Evolutionary conservation across 1,140 invertebrate genomes (phyloP).

Genomic region (Dendroctonus valens): DNA sequence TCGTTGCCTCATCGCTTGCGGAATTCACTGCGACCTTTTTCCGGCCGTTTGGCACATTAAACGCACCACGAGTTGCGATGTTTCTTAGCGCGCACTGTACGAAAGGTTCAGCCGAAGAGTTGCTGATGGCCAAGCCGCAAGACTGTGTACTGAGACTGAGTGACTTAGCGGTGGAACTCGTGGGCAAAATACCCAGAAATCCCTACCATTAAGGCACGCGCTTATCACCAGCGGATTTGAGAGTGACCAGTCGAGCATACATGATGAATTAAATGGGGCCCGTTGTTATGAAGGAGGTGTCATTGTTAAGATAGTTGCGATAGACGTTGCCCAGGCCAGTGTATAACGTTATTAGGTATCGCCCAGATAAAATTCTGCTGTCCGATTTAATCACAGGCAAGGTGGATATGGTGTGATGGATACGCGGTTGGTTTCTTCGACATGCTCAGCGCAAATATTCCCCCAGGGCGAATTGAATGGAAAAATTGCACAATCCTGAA

Average conservation of each 20-base stretch:
- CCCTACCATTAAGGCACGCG: constrained; percentile 38
- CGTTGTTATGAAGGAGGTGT: constrained; percentile 41
- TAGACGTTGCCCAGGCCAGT: constrained; percentile 12
- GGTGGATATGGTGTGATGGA: constrained; percentile 14
- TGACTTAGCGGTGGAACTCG: constrained; percentile 27
- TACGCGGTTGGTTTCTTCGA: background rate
- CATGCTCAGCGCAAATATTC: background rate
- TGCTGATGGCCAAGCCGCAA: too few species aligned
- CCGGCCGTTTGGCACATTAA: too few species aligned
- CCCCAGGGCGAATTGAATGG: too few species aligned
- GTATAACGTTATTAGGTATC: constrained; percentile 13
- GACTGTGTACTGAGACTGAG: constrained; percentile 10
- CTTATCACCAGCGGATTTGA: constrained; percentile 27
- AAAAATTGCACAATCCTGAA: too few species aligned
- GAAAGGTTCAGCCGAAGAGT: too few species aligned
- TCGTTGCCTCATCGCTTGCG: too few species aligned
- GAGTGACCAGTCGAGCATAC: constrained; percentile 38
- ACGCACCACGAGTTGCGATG: too few species aligned
- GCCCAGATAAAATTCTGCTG: constrained; percentile 10
- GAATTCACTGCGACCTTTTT: too few species aligned
- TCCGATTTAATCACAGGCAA: constrained; percentile 15
- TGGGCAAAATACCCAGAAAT: constrained; percentile 34
- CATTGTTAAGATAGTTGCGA: constrained; percentile 28
- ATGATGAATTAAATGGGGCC: constrained; percentile 44
- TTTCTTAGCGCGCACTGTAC: too few species aligned